Conservation (phyloP, 2,797 vertebrate genomes). For the Gastrophryne carolinensis region DNA sequence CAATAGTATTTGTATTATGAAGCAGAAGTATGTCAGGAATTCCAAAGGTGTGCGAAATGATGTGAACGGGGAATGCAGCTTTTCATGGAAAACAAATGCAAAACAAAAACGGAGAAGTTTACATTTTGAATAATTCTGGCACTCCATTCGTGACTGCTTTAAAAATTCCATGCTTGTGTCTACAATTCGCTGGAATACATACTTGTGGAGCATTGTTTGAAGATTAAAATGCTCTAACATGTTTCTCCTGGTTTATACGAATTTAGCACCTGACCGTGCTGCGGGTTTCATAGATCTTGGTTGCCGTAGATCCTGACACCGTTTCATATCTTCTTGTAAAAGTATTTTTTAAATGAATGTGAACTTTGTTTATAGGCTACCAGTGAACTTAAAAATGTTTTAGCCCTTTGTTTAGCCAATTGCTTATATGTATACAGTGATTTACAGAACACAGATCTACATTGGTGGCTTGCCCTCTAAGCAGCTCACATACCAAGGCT, state of each 20-base stretch:
- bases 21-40: slow-evolving; percentile 60
- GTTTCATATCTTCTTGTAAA: too few relatives aligned
- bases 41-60: slow-evolving; percentile 56
- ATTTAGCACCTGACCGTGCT: neutral
- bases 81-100: slow-evolving; percentile 49
- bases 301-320: too few relatives aligned
- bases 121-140: slow-evolving; percentile 21
- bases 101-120: slow-evolving; percentile 22
- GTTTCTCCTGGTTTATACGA: neutral
- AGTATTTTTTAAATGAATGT: too few relatives aligned
- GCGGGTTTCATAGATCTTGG: neutral
- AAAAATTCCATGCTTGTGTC: slow-evolving; percentile 24
- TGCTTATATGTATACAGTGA: too few relatives aligned
- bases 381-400: too few relatives aligned
- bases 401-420: too few relatives aligned
- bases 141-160: slow-evolving; percentile 14
- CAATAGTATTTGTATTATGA: slow-evolving; percentile 58
- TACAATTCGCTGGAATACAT: slow-evolving; percentile 8
- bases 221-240: neutral
- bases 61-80: slow-evolving; percentile 51
- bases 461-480: too few relatives aligned
- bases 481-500: too few relatives aligned
- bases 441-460: too few relatives aligned
- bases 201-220: neutral
- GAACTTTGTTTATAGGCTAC: too few relatives aligned